Evolutionary conservation across 2,113 vertebrate species (phyloP).

Genomic region (Carassius gibelio): DNA sequence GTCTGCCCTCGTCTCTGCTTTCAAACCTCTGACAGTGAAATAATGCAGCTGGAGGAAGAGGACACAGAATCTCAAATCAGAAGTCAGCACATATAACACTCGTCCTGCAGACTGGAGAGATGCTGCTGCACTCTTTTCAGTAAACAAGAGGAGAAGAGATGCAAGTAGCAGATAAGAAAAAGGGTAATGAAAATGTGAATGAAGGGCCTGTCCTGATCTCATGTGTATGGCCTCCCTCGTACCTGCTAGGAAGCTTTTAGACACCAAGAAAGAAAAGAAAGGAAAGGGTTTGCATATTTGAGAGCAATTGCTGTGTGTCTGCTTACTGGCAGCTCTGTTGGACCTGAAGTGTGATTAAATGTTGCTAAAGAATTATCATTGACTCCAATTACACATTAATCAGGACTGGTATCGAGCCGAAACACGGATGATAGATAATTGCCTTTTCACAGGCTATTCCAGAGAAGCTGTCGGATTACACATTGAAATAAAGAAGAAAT

Average conservation of each 20-base stretch:
- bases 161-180: constrained; percentile 11
- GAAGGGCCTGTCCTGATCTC: constrained; percentile 1
- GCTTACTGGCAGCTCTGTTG: constrained; percentile 22
- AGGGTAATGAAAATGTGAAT: constrained; percentile 30
- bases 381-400: constrained; percentile 40
- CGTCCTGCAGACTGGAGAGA: not conserved
- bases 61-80: constrained; percentile 36
- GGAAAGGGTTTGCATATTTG: not conserved
- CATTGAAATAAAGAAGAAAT: constrained; percentile 11
- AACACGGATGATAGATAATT: constrained; percentile 14
- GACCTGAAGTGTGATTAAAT: constrained; percentile 35
- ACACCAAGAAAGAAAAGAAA: constrained; percentile 20
- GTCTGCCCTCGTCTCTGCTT: constrained; percentile 4
- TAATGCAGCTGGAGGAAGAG: constrained; percentile 32
- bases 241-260: constrained; percentile 16
- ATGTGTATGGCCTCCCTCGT: not conserved
- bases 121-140: constrained; percentile 30
- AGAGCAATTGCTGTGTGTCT: not conserved
- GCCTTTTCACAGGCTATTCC: constrained; percentile 21
- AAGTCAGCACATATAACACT: constrained; percentile 14
- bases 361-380: constrained; percentile 29
- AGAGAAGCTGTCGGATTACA: constrained; percentile 5
- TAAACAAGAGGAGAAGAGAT: constrained; percentile 34
- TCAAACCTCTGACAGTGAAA: constrained; percentile 38
- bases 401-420: not conserved